A percentile compares a stretch with the other conserved stretches of the same genome.
Evolutionary conservation across 2,113 vertebrate species (phyloP).

Genomic region (Guaruba guarouba): DNA sequence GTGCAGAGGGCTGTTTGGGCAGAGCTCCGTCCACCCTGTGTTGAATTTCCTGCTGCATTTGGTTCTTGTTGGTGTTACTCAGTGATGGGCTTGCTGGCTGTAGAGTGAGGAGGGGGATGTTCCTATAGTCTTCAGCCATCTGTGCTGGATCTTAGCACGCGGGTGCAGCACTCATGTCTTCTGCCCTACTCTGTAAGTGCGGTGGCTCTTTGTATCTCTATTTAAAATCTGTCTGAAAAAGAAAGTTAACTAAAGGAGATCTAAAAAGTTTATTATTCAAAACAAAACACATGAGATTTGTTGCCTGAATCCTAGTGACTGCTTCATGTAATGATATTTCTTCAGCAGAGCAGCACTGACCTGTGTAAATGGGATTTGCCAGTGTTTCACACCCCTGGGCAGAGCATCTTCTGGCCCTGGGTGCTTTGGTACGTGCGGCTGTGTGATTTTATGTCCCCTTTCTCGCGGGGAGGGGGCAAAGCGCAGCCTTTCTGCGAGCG

Average conservation of each 20-base stretch:
- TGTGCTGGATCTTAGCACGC: neutral
- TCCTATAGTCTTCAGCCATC: neutral
- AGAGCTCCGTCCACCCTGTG: neutral
- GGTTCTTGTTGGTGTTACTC: neutral
- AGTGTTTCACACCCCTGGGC: too few species aligned
- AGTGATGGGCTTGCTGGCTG: accelerated
- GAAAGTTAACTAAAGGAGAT: neutral
- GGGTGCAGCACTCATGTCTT: neutral
- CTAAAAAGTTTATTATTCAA: neutral
- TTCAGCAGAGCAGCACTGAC: accelerated
- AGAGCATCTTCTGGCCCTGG: too few species aligned
- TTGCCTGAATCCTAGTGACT: neutral
- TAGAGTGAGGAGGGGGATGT: neutral
- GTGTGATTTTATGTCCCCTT: neutral
- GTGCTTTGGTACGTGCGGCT: neutral
- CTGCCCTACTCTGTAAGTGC: accelerated
- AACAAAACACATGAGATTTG: neutral
- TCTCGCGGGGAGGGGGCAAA: accelerated
- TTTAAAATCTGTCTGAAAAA: neutral
- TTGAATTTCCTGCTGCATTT: neutral
- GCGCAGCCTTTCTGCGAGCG: too few species aligned
- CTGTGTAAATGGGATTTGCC: neutral
- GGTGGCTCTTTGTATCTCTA: neutral
- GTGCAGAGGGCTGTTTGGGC: neutral
- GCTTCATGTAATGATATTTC: accelerated